These are phyloP conservation scores for Clistopyga incitator DNA, from an alignment of 2,888 invertebrate genomes.

Conservation along the genomic window DNA sequence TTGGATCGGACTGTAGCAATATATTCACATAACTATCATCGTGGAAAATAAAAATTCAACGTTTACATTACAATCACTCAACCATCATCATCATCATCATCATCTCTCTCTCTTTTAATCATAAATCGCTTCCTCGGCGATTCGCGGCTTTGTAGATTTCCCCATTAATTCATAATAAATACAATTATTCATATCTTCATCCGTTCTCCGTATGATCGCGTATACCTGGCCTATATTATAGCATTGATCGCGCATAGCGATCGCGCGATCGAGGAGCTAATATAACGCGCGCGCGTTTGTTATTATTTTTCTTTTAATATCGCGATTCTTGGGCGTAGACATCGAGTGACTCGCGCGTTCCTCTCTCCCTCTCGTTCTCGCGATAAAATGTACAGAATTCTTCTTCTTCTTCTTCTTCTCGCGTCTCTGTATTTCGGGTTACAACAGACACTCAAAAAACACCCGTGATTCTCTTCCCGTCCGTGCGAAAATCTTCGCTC, in stretches of 20 bases:
- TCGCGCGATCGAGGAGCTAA: constrained; percentile 30
- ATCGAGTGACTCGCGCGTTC: constrained; percentile 27
- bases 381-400: constrained; percentile 42
- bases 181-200: constrained; percentile 70
- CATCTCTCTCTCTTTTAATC: constrained; percentile 15
- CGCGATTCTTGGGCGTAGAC: constrained; percentile 17
- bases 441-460: constrained; percentile 22
- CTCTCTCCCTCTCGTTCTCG: constrained; percentile 37
- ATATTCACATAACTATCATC: constrained; percentile 82
- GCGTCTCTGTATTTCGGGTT: constrained; percentile 11
- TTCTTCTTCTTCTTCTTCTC: background rate
- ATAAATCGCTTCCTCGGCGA: constrained; percentile 32
- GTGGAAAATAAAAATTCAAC: constrained; percentile 83
- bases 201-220: constrained; percentile 51
- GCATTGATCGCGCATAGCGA: constrained; percentile 32
- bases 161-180: constrained; percentile 71
- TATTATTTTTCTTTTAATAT: constrained; percentile 6
- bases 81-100: constrained; percentile 49
- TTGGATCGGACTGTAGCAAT: constrained; percentile 84
- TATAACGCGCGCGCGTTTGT: constrained; percentile 17
- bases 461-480: constrained; percentile 17
- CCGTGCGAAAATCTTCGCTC: constrained; percentile 18
- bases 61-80: constrained; percentile 78
- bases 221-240: constrained; percentile 40
- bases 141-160: constrained; percentile 53